Evolutionary conservation across 2,797 vertebrate species (phyloP), one percentile per base, ranked within the genome.

Genomic region (Poliocrania exsul): DNA sequence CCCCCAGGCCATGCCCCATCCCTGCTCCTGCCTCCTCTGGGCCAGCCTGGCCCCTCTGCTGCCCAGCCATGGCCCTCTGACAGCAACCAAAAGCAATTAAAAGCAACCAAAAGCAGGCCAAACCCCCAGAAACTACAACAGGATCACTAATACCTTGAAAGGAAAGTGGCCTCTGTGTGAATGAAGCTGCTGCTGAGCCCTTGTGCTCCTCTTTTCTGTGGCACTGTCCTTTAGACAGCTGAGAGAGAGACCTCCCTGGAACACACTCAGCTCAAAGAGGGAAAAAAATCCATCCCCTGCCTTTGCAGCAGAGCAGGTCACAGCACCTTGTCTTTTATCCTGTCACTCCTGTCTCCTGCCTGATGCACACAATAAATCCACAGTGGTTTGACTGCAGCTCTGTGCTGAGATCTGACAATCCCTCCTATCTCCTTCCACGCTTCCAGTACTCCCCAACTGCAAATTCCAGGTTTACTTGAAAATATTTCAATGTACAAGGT

Each of bases 221-320:
- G n/a, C 79, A 31, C 26, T 64, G 50, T 58, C 88, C 80, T 90
- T 88, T 24, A 47, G 67, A 66, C 21, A 89, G 86, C 65, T 73
- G 75, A 82, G 44, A 49, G 35, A 70, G 89, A 95, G 95, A 90
- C 95, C 91, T 91, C 81, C 86, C 86, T 70, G 81, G 56, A 92
- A 92, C 50, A 86, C 0, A 20, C 5, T 53, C 35, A 8, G 85
- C 33, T 92, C 93, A 94, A 75, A 95, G 53, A 23, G 53, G 16
- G 57, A 72, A 92, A 81, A 81, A 90, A 93, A 82, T 89, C 89
- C 70, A 90, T 84, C 44, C 8, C 47, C 87, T 93, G 92, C 93
- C 89, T 77, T 86, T 84, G 79, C 89, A 94, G 90, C 11, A 50
- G 83, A 86, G 86, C 86, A 93, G 95, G 96, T 91, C 95, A 86